Percentiles rank a stretch among this genome's conserved stretches.
Evolutionary conservation across 2,797 vertebrate genomes (phyloP).

Genomic region (Peromyscus nudipes): DNA sequence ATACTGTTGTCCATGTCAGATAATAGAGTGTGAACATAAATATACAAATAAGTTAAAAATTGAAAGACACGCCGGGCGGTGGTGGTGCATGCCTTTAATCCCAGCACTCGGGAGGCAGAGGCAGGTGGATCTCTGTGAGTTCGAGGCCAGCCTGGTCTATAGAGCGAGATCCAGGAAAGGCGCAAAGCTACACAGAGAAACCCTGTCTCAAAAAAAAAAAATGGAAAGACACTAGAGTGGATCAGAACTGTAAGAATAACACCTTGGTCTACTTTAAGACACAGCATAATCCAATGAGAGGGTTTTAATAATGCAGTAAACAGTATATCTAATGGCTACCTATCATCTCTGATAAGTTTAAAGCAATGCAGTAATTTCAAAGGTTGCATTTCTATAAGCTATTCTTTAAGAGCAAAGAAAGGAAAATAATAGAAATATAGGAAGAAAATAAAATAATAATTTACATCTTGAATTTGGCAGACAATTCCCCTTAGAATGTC

Average conservation of each 20-base stretch:
- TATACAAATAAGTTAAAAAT: slow-evolving; percentile 29
- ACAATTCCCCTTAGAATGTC: neutral
- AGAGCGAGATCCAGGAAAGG: too few relatives aligned
- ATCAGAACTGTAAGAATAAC: neutral
- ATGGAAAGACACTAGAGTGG: neutral
- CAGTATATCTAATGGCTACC: neutral
- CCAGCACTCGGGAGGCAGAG: too few relatives aligned
- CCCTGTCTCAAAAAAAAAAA: neutral
- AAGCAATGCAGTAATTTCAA: neutral
- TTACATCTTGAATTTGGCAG: neutral
- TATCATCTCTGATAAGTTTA: neutral
- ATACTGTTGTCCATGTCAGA: neutral
- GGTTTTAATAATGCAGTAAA: slow-evolving; percentile 19
- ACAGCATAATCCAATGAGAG: slow-evolving; percentile 6
- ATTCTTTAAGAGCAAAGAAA: neutral
- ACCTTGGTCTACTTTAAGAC: neutral
- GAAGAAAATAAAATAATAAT: slow-evolving; percentile 55
- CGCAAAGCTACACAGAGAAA: too few relatives aligned
- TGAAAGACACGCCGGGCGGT: neutral
- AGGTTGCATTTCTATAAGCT: neutral
- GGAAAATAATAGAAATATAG: slow-evolving; percentile 14
- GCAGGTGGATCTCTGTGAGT: too few relatives aligned
- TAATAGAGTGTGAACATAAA: neutral
- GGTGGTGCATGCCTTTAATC: too few relatives aligned
- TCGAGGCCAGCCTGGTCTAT: too few relatives aligned